phyloP scores from a whole-genome alignment of 1,140 invertebrate genomes.

The Vanessa tameamea region DNA sequence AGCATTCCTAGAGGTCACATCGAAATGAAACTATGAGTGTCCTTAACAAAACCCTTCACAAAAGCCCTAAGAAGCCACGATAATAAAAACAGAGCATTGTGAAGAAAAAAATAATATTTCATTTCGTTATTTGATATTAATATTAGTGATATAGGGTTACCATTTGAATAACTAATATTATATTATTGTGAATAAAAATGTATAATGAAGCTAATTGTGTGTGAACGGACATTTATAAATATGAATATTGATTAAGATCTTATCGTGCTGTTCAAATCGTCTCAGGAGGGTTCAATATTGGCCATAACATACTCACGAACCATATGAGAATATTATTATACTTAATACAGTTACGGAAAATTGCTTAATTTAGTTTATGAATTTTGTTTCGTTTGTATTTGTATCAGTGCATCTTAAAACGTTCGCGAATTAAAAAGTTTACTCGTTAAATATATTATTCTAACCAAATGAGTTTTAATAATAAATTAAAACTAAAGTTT shows the following conservation, averaged over 20 bases:
- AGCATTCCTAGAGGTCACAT: slow-evolving; percentile 7
- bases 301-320: background rate
- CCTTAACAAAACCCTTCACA: slow-evolving; percentile 33
- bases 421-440: too few species aligned
- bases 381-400: too few species aligned
- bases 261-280: background rate
- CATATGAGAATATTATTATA: background rate
- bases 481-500: too few species aligned
- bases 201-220: slow-evolving; percentile 78
- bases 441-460: too few species aligned
- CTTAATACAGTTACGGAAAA: background rate
- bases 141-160: slow-evolving; percentile 73
- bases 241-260: slow-evolving; percentile 67
- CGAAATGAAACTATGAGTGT: background rate
- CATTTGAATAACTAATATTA: slow-evolving; percentile 69
- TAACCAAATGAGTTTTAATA: too few species aligned
- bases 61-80: slow-evolving; percentile 53
- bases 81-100: slow-evolving; percentile 75
- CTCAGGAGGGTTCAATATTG: background rate
- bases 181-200: slow-evolving; percentile 50
- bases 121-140: slow-evolving; percentile 58
- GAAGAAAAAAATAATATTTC: slow-evolving; percentile 69
- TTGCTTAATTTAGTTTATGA: too few species aligned
- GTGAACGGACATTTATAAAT: slow-evolving; percentile 63
- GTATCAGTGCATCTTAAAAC: too few species aligned